phyloP scores from a whole-genome alignment of 2,888 invertebrate genomes.

The Biston stratarius region DNA sequence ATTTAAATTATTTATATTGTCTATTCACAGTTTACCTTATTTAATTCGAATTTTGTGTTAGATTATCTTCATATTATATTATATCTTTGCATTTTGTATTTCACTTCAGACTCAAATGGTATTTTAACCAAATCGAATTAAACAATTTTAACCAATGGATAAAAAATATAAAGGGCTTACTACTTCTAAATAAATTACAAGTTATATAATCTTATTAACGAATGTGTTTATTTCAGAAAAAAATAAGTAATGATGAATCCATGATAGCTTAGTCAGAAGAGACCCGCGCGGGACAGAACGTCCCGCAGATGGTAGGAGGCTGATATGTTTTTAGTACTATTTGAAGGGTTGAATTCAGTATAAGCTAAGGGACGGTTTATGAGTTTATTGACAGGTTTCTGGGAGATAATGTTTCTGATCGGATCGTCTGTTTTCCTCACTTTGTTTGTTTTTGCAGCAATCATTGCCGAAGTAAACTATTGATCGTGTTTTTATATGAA shows the following conservation, averaged over 20 bases:
- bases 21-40: no score
- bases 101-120: no score
- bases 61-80: no score
- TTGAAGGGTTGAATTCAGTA: constrained; percentile 39
- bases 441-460: constrained; percentile 4
- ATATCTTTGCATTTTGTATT: no score
- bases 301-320: constrained; percentile 52
- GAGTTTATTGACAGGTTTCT: constrained; percentile 32
- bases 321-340: constrained; percentile 51
- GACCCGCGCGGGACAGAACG: constrained; percentile 35
- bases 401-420: constrained; percentile 15
- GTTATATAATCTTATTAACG: no score
- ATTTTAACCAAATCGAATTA: no score
- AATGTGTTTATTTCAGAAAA: background rate
- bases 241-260: background rate
- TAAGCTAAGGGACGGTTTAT: constrained; percentile 15
- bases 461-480: background rate
- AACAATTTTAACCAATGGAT: no score
- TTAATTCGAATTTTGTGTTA: no score
- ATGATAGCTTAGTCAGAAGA: constrained; percentile 2
- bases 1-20: no score
- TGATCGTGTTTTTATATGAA: background rate
- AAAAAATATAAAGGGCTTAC: no score
- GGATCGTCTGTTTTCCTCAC: background rate
- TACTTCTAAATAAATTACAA: no score